Evolutionary conservation across 1,140 invertebrate genomes (phyloP).

Genomic region (Acromyrmex heyeri): DNA sequence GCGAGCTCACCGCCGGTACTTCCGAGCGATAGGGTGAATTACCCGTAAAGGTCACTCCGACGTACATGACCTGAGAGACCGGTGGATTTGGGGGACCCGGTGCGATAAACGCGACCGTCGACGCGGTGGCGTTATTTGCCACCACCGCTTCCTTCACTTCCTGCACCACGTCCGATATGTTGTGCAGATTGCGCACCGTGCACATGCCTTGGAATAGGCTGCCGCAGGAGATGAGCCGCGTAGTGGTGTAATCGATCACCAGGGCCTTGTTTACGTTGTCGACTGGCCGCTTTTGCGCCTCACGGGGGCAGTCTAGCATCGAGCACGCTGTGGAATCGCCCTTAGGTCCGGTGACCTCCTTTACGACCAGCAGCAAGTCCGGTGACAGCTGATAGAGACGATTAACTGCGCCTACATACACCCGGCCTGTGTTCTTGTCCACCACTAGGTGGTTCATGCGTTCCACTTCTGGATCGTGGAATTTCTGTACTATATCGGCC

Average conservation of each 20-base stretch:
- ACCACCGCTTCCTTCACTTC: slow-evolving; percentile 96
- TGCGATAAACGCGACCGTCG: slow-evolving; percentile 98
- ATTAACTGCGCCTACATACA: slow-evolving; percentile 98
- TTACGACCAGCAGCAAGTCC: slow-evolving; percentile 92
- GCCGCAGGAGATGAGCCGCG: slow-evolving; percentile 96
- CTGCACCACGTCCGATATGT: slow-evolving; percentile 93
- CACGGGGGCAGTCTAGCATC: slow-evolving; percentile 92
- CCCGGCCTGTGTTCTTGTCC: slow-evolving; percentile 95
- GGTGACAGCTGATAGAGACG: slow-evolving; percentile 96
- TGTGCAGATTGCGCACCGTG: slow-evolving; percentile 94
- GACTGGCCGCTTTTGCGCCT: slow-evolving; percentile 90
- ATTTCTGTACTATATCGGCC: slow-evolving; percentile 89
- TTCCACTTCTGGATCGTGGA: slow-evolving; percentile 88
- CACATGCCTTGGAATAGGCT: slow-evolving; percentile 97
- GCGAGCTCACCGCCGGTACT: slow-evolving; percentile 97
- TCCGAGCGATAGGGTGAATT: slow-evolving; percentile 97
- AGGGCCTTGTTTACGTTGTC: slow-evolving; percentile 98
- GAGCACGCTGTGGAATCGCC: slow-evolving; percentile 96
- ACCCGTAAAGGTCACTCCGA: slow-evolving; percentile 97
- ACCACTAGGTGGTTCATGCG: slow-evolving; percentile 95
- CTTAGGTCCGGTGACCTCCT: slow-evolving; percentile 95
- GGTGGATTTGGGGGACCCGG: slow-evolving; percentile 96
- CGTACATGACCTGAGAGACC: slow-evolving; percentile 97
- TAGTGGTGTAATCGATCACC: slow-evolving; percentile 96
- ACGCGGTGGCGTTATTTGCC: slow-evolving; percentile 97